These are phyloP conservation scores for Congeria kusceri DNA, from an alignment of 2,888 invertebrate genomes.

Conservation along the genomic window DNA sequence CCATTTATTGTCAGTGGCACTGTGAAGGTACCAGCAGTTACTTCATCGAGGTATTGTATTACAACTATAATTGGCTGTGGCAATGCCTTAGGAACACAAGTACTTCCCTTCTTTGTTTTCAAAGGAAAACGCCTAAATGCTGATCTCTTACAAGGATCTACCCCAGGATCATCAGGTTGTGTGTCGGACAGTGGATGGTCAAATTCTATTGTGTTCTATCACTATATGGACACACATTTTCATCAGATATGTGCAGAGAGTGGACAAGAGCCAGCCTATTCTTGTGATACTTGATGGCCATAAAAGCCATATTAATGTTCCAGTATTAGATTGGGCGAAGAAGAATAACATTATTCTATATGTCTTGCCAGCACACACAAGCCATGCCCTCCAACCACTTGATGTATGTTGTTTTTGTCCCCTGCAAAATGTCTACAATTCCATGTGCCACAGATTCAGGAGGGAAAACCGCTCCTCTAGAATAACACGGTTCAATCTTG, in stretches of 20 bases:
- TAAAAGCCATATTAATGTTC: constrained; percentile 14
- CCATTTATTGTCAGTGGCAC: constrained; percentile 12
- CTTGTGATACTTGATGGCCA: constrained; percentile 29
- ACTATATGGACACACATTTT: constrained; percentile 12
- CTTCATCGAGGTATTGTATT: constrained; percentile 13
- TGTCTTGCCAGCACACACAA: constrained; percentile 20
- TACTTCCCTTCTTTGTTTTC: constrained; percentile 23
- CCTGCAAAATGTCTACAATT: constrained; percentile 39
- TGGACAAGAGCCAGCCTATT: constrained; percentile 9
- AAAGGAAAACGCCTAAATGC: constrained; percentile 17
- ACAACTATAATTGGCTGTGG: constrained; percentile 16
- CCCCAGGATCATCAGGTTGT: constrained; percentile 9
- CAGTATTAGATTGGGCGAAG: constrained; percentile 32
- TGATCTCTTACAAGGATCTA: constrained; percentile 14
- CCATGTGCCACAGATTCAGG: constrained; percentile 23
- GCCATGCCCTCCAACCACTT: constrained; percentile 30
- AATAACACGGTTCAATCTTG: constrained; percentile 40
- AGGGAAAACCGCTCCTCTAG: constrained; percentile 32
- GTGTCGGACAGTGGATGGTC: constrained; percentile 24
- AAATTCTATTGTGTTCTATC: constrained; percentile 4
- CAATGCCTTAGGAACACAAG: constrained; percentile 9
- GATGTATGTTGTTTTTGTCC: constrained; percentile 49
- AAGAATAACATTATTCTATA: constrained; percentile 27
- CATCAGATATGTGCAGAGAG: constrained; percentile 16
- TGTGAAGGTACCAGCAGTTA: constrained; percentile 11